Base-by-base conservation (phyloP, 1,140 invertebrate genomes). In the Eciton burchellii region DNA sequence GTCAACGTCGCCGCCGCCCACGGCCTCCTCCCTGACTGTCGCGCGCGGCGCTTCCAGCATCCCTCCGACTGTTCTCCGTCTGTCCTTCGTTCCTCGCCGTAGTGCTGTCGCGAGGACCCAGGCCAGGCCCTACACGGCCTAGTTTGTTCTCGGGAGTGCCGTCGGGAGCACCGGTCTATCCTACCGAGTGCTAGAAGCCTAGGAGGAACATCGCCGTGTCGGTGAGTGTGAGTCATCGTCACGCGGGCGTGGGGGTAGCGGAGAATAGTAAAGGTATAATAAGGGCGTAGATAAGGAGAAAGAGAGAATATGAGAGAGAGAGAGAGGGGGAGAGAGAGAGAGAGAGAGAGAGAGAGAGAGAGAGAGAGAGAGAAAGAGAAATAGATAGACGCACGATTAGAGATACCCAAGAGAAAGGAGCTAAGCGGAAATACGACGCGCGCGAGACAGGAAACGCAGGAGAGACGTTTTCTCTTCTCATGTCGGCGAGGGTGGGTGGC, bases 1-100 rank as follows among this genome's bases (percentile, higher is more conserved):
- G 57, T 77, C 47, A 47, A 19, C 73, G 70, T 59, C 68, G 26
- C 45, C 66, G 77, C 70, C 66, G 65, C 70, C 81, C 56, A 77
- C 70, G 70, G 47, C 35, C 62, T 66, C 43, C 72, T 76, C 65
- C 70, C 70, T 59, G 79, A 82, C n/a, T 79, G 19, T 85, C 81
- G 81, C 62, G 65, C 73, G 68, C 76, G 82, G 60, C 63, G 63
- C 73, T 72, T 81, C 57, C 76, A 84, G 41, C 60, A 76, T 68
- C 63, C 49, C 49, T 57, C 63, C 52, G 29, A 70, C 63, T 21
- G 54, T 59, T 45, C 45, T 83, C 70, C 47, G 52, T 63, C 47
- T 68, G 62, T 49, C 56, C 47, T 59, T 35, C 35, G 35, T 35
- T 81, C 29, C 45, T 24, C 65, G 24, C 14, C 29, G 68, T 60